Evolutionary conservation across 1,140 invertebrate species (phyloP).

Genomic region (Saccostrea echinata): DNA sequence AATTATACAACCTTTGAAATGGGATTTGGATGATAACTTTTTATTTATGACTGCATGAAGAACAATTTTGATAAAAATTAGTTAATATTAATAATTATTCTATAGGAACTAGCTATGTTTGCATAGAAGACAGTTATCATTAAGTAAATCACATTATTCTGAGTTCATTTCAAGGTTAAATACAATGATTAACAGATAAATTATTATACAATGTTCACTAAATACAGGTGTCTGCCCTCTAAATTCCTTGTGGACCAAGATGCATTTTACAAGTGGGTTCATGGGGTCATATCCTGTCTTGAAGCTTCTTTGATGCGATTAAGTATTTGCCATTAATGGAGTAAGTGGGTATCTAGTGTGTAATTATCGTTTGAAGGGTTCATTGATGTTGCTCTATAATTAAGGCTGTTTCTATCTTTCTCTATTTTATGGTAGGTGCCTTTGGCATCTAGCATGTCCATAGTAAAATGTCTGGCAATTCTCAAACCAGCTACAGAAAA

Average conservation of each 20-base stretch:
- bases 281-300: not conserved
- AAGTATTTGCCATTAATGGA: not conserved
- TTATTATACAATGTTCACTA: not conserved
- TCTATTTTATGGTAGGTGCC: not conserved
- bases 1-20: not conserved
- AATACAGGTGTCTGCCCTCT: not conserved
- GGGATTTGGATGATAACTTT: no score
- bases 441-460: not conserved
- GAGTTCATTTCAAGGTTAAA: not conserved
- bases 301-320: not conserved
- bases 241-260: not conserved
- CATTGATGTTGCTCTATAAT: not conserved
- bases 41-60: no score
- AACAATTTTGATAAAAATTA: not conserved
- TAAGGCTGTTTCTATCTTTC: not conserved
- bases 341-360: not conserved
- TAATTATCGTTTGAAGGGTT: not conserved
- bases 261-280: not conserved
- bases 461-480: not conserved
- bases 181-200: not conserved
- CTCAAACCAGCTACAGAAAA: not conserved
- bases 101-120: not conserved
- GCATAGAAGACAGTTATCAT: not conserved
- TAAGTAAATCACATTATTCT: not conserved
- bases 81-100: not conserved